Conservation (phyloP, 2,888 invertebrate genomes). For the Ochropacha duplaris region DNA sequence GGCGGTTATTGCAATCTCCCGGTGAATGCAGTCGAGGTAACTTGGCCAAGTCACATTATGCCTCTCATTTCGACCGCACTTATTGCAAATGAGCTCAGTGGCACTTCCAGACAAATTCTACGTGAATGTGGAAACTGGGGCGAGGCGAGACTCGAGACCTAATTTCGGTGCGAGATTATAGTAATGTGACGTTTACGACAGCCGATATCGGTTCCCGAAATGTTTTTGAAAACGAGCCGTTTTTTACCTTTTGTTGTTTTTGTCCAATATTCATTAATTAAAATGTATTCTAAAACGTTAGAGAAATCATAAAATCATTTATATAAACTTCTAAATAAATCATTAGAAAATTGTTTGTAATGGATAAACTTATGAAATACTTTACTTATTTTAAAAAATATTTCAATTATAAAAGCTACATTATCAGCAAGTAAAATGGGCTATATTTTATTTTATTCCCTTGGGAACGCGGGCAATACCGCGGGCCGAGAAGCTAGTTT, state of each 20-base stretch:
- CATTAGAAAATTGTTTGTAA: too few relatives aligned
- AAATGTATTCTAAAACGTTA: neutral
- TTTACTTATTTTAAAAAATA: too few relatives aligned
- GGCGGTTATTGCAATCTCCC: conserved; percentile 43
- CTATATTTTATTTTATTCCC: too few relatives aligned
- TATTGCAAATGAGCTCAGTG: conserved; percentile 65
- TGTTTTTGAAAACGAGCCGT: neutral
- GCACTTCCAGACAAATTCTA: conserved; percentile 31
- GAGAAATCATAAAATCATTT: neutral
- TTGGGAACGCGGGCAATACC: too few relatives aligned
- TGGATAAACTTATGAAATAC: too few relatives aligned
- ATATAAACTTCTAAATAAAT: too few relatives aligned
- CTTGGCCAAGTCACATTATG: conserved; percentile 57
- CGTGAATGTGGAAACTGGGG: conserved; percentile 29
- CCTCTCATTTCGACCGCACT: conserved; percentile 53
- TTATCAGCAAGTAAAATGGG: too few relatives aligned
- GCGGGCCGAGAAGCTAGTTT: too few relatives aligned
- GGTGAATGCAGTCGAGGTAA: conserved; percentile 39
- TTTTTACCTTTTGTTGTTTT: neutral
- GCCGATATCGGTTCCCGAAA: conserved; percentile 6
- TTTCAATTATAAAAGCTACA: too few relatives aligned
- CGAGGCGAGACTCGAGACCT: conserved; percentile 32
- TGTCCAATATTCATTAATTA: neutral
- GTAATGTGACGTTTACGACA: conserved; percentile 1
- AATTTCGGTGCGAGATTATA: conserved; percentile 41